Percentiles rank a stretch among this genome's conserved stretches.
Conservation (phyloP, 2,888 invertebrate species). For the Acleris sparsana region DNA sequence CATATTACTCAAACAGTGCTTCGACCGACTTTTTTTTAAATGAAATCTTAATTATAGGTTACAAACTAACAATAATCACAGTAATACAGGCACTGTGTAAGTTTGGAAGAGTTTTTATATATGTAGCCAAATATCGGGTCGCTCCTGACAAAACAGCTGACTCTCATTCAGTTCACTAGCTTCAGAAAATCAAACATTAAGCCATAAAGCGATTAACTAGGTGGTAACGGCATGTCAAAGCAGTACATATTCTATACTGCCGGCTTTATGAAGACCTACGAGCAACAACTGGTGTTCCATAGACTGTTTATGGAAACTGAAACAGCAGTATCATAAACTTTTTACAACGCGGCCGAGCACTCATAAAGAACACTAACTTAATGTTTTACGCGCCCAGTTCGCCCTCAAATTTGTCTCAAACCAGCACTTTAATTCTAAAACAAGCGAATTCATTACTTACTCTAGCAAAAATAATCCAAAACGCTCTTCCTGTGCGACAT, state of each 20-base stretch:
- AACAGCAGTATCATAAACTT: conserved; percentile 53
- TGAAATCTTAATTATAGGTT: no score
- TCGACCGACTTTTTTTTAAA: no score
- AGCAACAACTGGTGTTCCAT: conserved; percentile 37
- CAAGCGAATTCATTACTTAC: conserved; percentile 67
- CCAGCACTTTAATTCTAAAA: conserved; percentile 52
- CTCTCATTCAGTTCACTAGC: neutral
- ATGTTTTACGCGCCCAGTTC: conserved; percentile 50
- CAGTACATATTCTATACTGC: conserved; percentile 16
- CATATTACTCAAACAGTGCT: no score
- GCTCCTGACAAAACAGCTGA: neutral
- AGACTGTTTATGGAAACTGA: conserved; percentile 50
- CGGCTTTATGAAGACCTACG: conserved; percentile 32
- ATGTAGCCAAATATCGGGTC: no score
- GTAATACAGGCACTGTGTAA: no score
- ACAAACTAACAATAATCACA: no score
- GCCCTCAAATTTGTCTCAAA: conserved; percentile 53
- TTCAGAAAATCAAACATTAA: neutral
- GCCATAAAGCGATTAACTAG: conserved; percentile 8
- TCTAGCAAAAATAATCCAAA: conserved; percentile 76
- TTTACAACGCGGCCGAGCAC: conserved; percentile 52
- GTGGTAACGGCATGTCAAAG: conserved; percentile 13
- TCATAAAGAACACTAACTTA: conserved; percentile 56
- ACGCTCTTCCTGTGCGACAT: conserved; percentile 58
- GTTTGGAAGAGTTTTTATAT: no score